Percentiles rank a stretch among this genome's conserved stretches.
Conservation (phyloP, 2,113 vertebrate species). For the Dipodomys ordii region DNA sequence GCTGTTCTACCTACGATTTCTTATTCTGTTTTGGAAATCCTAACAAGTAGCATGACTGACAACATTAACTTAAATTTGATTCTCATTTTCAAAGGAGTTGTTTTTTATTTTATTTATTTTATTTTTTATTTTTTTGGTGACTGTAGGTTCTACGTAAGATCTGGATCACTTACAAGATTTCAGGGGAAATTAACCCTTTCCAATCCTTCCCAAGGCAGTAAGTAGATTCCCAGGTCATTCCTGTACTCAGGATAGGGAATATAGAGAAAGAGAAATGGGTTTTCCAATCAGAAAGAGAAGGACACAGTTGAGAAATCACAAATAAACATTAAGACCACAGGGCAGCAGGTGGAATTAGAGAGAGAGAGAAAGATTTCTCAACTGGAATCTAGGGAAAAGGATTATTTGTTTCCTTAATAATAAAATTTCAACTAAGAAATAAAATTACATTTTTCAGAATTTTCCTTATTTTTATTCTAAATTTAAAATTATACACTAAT, state of each 20-base stretch:
- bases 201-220: background rate
- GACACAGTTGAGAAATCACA: background rate
- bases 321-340: background rate
- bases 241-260: background rate
- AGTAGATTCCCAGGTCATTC: background rate
- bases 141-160: background rate
- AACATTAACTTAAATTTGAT: background rate
- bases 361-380: background rate
- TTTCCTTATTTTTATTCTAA: conserved; percentile 35
- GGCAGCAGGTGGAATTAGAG: background rate
- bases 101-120: no score
- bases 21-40: background rate
- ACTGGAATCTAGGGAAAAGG: background rate
- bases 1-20: background rate
- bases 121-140: background rate
- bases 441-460: background rate
- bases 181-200: background rate
- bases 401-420: conserved; percentile 26
- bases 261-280: background rate
- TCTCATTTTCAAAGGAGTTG: background rate
- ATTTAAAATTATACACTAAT: background rate
- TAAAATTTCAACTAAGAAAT: conserved; percentile 24
- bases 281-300: background rate
- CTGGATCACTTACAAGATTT: background rate
- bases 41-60: background rate